Evolutionary conservation across 2,113 vertebrate genomes (phyloP).

Genomic region (Amblyornis subalaris): DNA sequence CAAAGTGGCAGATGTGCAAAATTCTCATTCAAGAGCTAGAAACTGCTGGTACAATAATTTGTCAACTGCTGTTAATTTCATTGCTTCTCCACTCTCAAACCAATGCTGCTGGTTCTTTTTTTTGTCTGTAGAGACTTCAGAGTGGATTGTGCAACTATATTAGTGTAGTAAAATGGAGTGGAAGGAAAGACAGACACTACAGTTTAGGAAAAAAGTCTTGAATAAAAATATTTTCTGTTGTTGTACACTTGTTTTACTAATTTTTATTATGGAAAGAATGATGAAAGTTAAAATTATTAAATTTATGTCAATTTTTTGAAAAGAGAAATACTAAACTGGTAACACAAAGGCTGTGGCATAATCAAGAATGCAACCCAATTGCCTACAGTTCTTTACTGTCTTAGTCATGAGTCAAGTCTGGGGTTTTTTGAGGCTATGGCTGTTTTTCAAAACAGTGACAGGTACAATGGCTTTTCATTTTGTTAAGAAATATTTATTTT

Average conservation of each 20-base stretch:
- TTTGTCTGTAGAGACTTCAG: neutral
- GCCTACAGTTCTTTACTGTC: neutral
- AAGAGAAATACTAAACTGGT: neutral
- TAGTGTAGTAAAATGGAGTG: neutral
- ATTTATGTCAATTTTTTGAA: neutral
- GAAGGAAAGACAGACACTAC: neutral
- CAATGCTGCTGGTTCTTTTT: neutral
- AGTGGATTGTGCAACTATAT: neutral
- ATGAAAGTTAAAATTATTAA: neutral
- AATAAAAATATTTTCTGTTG: neutral
- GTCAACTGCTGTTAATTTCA: constrained; percentile 14
- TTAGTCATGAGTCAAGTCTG: neutral
- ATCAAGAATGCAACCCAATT: neutral
- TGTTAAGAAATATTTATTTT: neutral
- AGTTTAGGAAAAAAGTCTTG: neutral
- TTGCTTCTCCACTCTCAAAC: constrained; percentile 3
- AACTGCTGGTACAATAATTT: constrained; percentile 7
- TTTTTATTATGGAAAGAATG: neutral
- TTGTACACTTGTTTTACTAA: neutral
- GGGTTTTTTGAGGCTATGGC: neutral
- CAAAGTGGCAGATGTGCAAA: constrained; percentile 59
- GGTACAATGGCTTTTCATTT: neutral
- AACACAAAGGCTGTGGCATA: neutral
- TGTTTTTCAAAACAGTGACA: neutral
- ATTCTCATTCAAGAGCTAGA: constrained; percentile 37